phyloP scores from a whole-genome alignment of 2,113 vertebrate species.

The Monarcha castaneiventris region DNA sequence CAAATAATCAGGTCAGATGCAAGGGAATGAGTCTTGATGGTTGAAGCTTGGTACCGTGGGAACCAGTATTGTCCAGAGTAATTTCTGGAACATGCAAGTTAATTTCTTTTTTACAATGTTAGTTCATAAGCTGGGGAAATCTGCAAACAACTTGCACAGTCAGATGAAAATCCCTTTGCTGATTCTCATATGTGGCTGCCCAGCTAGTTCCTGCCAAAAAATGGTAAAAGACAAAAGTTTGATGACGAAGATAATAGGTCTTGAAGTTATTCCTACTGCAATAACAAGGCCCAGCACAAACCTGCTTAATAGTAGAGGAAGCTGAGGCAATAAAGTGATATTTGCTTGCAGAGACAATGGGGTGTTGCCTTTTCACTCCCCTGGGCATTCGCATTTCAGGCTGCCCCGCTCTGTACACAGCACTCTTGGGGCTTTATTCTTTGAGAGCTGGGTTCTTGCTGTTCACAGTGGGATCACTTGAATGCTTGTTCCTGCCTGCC shows the following conservation, averaged over 20 bases:
- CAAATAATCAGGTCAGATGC: constrained; percentile 62
- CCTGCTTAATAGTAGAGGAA: neutral
- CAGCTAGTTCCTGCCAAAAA: neutral
- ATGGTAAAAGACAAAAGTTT: neutral
- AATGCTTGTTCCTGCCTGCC: constrained; percentile 47
- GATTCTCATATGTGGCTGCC: neutral
- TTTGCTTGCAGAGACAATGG: constrained; percentile 33
- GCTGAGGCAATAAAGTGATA: constrained; percentile 47
- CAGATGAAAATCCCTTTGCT: constrained; percentile 3
- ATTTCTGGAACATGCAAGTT: constrained; percentile 45
- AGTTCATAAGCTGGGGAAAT: neutral
- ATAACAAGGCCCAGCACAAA: neutral
- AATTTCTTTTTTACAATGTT: constrained; percentile 21
- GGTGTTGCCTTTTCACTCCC: constrained; percentile 49
- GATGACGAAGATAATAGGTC: neutral
- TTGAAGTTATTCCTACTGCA: neutral
- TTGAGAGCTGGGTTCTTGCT: constrained; percentile 35
- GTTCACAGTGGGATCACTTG: constrained; percentile 56
- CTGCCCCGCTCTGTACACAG: constrained; percentile 26
- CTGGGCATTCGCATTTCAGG: neutral
- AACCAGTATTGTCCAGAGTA: constrained; percentile 15
- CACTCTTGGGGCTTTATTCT: constrained; percentile 3
- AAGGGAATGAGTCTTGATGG: constrained; percentile 54
- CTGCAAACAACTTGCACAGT: neutral
- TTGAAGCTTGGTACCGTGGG: constrained; percentile 48